A percentile compares a stretch with the other conserved stretches of the same genome.
Evolutionary conservation across 2,113 vertebrate species (phyloP).

Genomic region (Empidonax traillii): DNA sequence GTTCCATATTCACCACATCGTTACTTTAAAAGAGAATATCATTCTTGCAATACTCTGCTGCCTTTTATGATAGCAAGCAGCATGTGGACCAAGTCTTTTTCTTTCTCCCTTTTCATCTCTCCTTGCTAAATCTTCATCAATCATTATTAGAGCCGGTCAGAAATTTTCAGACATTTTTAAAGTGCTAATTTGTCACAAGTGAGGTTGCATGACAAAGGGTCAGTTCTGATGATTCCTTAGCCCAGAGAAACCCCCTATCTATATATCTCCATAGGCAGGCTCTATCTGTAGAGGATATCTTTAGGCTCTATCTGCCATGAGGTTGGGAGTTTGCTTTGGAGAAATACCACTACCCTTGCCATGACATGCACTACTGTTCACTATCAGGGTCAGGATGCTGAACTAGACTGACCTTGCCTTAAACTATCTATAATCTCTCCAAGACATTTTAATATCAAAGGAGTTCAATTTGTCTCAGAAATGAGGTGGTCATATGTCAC

Average conservation of each 20-base stretch:
- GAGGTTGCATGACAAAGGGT: not conserved
- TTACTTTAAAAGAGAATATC: not conserved
- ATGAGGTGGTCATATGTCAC: not conserved
- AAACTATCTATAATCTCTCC: not conserved
- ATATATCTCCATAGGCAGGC: not conserved
- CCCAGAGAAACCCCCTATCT: not conserved
- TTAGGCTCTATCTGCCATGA: not conserved
- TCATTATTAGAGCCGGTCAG: not conserved
- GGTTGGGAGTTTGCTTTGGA: not conserved
- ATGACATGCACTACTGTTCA: not conserved
- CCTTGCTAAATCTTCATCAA: constrained; percentile 10
- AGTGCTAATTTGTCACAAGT: constrained; percentile 2
- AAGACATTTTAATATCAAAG: not conserved
- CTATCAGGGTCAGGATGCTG: not conserved
- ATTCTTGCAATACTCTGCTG: constrained; percentile 12
- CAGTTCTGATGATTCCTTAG: not conserved
- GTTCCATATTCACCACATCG: not conserved
- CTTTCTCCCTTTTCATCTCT: constrained; percentile 1
- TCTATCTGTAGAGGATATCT: not conserved
- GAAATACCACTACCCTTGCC: not conserved
- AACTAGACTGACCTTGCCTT: not conserved
- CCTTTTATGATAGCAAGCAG: constrained; percentile 22
- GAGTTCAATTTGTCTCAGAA: not conserved
- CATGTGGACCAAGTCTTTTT: not conserved
- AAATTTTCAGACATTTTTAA: constrained; percentile 13